phyloP scores from a whole-genome alignment of 2,797 vertebrate species.

The Acanthornis magna region DNA sequence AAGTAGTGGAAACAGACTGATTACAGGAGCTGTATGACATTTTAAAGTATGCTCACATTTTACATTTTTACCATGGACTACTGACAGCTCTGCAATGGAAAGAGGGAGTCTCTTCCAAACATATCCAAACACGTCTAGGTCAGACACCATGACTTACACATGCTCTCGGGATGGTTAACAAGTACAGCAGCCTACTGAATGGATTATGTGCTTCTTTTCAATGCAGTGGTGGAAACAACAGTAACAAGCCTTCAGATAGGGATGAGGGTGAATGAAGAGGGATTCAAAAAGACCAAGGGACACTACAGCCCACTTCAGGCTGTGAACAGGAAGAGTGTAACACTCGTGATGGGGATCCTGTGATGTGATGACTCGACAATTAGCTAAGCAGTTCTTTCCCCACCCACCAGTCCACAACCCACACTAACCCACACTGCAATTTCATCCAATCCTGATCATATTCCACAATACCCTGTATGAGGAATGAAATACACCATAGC shows the following conservation, averaged over 20 bases:
- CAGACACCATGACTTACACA: background rate
- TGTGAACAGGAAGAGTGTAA: background rate
- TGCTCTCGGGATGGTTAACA: background rate
- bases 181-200: background rate
- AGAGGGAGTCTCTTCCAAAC: background rate
- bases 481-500: background rate
- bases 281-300: background rate
- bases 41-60: fast-evolving
- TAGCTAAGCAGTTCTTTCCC: background rate
- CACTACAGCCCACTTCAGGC: background rate
- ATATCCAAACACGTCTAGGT: background rate
- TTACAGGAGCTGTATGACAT: background rate
- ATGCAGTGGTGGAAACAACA: background rate
- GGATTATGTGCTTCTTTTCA: background rate
- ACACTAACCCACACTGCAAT: background rate
- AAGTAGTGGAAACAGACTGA: background rate
- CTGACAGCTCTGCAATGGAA: background rate
- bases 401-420: background rate
- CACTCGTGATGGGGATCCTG: fast-evolving
- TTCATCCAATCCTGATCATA: background rate
- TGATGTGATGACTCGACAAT: fast-evolving
- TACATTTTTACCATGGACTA: background rate
- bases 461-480: background rate
- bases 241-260: background rate
- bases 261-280: background rate